Conservation (phyloP, 2,888 invertebrate species). For the Parasteatoda lunata region DNA sequence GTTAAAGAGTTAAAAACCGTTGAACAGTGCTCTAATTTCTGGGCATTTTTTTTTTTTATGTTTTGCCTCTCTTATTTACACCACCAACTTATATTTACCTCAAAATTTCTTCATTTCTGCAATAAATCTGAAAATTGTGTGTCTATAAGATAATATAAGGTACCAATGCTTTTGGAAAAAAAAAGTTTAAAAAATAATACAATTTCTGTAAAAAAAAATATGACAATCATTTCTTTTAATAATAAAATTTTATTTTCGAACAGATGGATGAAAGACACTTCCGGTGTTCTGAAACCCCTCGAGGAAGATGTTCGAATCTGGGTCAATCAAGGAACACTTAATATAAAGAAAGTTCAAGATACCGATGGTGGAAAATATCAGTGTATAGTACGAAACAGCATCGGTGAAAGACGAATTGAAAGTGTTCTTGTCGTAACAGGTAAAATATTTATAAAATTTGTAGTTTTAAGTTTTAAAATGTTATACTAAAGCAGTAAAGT, state of each 20-base stretch:
- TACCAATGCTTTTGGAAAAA: too few relatives aligned
- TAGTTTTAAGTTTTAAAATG: too few relatives aligned
- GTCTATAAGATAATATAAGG: too few relatives aligned
- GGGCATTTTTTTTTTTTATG: too few relatives aligned
- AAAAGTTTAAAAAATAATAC: too few relatives aligned
- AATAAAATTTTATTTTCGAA: not conserved
- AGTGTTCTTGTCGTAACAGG: slow-evolving; percentile 58
- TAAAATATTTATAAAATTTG: not conserved
- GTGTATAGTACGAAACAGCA: slow-evolving; percentile 57
- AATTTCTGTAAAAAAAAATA: not conserved
- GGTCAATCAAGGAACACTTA: slow-evolving; percentile 53
- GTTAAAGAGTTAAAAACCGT: too few relatives aligned
- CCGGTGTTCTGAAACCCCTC: slow-evolving; percentile 35
- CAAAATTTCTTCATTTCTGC: too few relatives aligned
- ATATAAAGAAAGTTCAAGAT: slow-evolving; percentile 36
- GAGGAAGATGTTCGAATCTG: slow-evolving; percentile 42
- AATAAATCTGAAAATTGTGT: too few relatives aligned
- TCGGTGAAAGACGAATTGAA: slow-evolving; percentile 54
- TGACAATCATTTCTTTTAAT: not conserved
- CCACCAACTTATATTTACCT: too few relatives aligned
- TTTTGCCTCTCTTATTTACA: too few relatives aligned
- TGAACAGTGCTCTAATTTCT: too few relatives aligned
- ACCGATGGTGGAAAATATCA: slow-evolving; percentile 54
- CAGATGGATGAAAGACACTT: slow-evolving; percentile 61
- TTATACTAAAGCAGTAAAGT: too few relatives aligned